phyloP scores from a whole-genome alignment of 2,888 invertebrate genomes.

The Magallana nippona region DNA sequence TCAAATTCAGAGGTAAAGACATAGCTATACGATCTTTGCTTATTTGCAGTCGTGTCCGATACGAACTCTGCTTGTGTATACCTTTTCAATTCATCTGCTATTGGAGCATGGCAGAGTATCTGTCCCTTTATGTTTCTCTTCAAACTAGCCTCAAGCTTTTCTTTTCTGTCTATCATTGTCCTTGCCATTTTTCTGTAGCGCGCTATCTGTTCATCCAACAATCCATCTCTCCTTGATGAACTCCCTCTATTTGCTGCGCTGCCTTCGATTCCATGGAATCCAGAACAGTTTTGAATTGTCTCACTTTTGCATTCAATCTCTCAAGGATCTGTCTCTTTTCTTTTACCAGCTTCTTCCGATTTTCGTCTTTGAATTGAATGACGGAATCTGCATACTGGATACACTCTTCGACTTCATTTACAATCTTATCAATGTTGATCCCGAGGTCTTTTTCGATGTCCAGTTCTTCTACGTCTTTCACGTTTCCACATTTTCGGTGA shows the following conservation, averaged over 20 bases:
- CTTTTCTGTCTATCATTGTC: not conserved
- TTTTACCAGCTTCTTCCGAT: conserved; percentile 1
- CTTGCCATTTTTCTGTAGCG: conserved; percentile 7
- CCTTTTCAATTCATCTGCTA: not conserved
- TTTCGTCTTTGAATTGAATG: conserved; percentile 10
- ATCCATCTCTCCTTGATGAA: not conserved
- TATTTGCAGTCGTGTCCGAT: not conserved
- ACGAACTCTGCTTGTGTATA: not conserved
- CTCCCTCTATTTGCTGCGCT: conserved; percentile 2
- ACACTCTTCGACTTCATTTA: not conserved
- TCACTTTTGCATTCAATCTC: not conserved
- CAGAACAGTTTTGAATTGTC: not conserved
- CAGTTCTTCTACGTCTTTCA: not conserved
- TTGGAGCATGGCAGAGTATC: not conserved
- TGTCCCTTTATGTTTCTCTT: conserved; percentile 4
- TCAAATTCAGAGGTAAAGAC: conserved; percentile 2
- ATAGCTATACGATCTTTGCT: not conserved
- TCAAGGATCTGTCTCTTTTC: not conserved
- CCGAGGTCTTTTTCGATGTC: not conserved
- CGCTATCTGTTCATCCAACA: conserved; percentile 7
- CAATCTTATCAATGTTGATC: not conserved
- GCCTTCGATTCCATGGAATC: not conserved
- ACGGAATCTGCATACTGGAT: conserved; percentile 2
- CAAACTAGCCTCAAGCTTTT: not conserved
- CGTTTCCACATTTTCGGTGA: conserved; percentile 23